Evolutionary conservation across 2,797 vertebrate genomes (phyloP).

Genomic region (Rhyacichthys aspro): DNA sequence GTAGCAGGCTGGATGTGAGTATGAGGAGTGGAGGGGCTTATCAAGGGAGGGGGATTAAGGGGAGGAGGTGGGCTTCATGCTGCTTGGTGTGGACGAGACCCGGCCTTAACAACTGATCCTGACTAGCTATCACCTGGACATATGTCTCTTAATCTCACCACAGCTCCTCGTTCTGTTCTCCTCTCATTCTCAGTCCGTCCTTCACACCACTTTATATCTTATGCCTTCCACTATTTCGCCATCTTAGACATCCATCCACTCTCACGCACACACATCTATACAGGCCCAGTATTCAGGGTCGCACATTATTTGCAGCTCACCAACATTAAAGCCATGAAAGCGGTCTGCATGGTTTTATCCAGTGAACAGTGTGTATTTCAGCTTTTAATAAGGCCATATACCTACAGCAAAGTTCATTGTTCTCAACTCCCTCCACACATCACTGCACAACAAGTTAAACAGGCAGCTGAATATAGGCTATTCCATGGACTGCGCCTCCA

Average conservation of each 20-base stretch:
- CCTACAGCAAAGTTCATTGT: neutral
- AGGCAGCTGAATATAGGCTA: neutral
- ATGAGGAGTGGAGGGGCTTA: slow-evolving; percentile 50
- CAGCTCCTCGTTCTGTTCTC: slow-evolving; percentile 8
- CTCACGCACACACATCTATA: neutral
- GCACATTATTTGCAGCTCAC: slow-evolving; percentile 9
- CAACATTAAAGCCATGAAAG: neutral
- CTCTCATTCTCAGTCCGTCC: slow-evolving; percentile 23
- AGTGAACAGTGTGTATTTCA: neutral
- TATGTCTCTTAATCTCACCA: slow-evolving; percentile 87
- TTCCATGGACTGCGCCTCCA: neutral
- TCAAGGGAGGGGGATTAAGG: slow-evolving; percentile 54
- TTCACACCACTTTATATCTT: neutral
- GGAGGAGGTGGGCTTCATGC: slow-evolving; percentile 34
- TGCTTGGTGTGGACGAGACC: slow-evolving; percentile 73
- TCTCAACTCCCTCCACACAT: neutral
- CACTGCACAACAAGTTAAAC: neutral
- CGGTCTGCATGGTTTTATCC: neutral
- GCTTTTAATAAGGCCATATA: neutral
- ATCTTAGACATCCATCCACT: slow-evolving; percentile 14
- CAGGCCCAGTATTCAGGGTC: slow-evolving; percentile 14
- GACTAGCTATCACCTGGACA: slow-evolving; percentile 88
- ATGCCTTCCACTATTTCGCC: slow-evolving; percentile 10
- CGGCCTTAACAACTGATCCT: slow-evolving; percentile 88
- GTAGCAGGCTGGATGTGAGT: slow-evolving; percentile 40